These are phyloP conservation scores for Herminia tarsipennalis DNA, from an alignment of 2,888 invertebrate genomes.

Conservation along the genomic window DNA sequence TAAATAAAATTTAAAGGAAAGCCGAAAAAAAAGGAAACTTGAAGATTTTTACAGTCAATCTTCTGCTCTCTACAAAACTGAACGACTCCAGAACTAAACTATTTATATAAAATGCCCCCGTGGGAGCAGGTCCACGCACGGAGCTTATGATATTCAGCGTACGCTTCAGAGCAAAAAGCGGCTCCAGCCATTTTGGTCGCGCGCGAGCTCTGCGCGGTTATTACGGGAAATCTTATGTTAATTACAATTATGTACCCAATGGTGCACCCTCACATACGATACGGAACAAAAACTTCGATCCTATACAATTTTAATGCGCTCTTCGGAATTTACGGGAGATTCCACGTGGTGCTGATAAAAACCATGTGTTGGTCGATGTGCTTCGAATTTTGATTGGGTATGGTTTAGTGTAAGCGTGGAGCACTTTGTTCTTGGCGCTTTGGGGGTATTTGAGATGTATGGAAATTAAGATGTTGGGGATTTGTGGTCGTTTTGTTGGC, in stretches of 20 bases:
- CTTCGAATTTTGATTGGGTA: slow-evolving; percentile 65
- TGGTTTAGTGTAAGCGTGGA: slow-evolving; percentile 12
- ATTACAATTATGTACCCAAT: slow-evolving; percentile 65
- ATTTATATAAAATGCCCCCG: slow-evolving; percentile 63
- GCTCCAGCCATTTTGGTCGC: slow-evolving; percentile 69
- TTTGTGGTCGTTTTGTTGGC: neutral
- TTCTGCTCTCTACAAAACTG: neutral
- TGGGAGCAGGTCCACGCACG: slow-evolving; percentile 56
- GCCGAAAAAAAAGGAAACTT: no score
- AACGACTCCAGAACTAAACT: slow-evolving; percentile 2
- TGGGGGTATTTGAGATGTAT: slow-evolving; percentile 4
- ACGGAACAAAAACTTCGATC: slow-evolving; percentile 67
- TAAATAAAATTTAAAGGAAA: no score
- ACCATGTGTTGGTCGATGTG: slow-evolving; percentile 62
- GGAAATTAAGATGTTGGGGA: slow-evolving; percentile 7
- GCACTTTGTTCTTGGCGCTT: slow-evolving; percentile 7
- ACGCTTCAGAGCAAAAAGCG: slow-evolving; percentile 72
- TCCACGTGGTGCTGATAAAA: slow-evolving; percentile 63
- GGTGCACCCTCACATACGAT: slow-evolving; percentile 60
- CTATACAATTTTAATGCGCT: slow-evolving; percentile 82
- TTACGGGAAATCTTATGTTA: slow-evolving; percentile 83
- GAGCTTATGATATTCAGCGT: slow-evolving; percentile 82
- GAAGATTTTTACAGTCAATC: no score
- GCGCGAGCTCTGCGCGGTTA: slow-evolving; percentile 70
- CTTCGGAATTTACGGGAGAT: slow-evolving; percentile 77